Conservation (phyloP, 53 echinoderm and acorn worm species). For the Paracentrotus lividus region DNA sequence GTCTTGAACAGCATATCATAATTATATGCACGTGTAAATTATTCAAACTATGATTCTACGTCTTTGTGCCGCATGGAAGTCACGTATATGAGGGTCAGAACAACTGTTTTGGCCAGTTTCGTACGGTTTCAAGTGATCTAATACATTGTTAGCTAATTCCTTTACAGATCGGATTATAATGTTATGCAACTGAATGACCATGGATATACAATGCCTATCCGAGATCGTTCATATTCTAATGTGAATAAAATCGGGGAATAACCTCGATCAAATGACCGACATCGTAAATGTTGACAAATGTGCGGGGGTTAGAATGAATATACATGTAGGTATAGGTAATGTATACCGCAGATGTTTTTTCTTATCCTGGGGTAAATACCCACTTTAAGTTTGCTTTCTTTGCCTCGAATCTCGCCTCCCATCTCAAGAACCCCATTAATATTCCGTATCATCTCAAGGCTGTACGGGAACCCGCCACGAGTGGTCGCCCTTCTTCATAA, state of each 20-base stretch:
- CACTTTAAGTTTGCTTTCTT: slow-evolving; percentile 44
- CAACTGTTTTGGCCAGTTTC: no score
- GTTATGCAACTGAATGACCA: background rate
- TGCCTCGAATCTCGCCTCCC: background rate
- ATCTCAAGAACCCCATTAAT: slow-evolving; percentile 34
- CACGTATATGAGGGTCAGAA: no score
- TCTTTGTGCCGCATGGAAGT: background rate
- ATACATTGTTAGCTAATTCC: no score
- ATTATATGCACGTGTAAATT: background rate
- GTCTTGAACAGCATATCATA: no score
- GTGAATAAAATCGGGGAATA: background rate
- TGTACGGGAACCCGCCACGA: slow-evolving; percentile 10
- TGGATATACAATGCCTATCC: no score
- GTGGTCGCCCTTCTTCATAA: slow-evolving; percentile 41
- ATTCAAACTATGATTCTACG: background rate
- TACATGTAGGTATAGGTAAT: slow-evolving; percentile 36
- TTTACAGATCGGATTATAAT: background rate
- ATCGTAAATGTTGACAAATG: background rate
- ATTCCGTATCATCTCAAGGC: background rate
- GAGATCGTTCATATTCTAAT: no score
- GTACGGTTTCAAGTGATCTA: no score
- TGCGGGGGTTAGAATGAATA: background rate
- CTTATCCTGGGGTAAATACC: slow-evolving; percentile 28
- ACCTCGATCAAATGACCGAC: background rate
- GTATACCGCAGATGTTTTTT: slow-evolving; percentile 50